Conservation (phyloP, 2,888 invertebrate genomes). For the Eulithis testata region DNA sequence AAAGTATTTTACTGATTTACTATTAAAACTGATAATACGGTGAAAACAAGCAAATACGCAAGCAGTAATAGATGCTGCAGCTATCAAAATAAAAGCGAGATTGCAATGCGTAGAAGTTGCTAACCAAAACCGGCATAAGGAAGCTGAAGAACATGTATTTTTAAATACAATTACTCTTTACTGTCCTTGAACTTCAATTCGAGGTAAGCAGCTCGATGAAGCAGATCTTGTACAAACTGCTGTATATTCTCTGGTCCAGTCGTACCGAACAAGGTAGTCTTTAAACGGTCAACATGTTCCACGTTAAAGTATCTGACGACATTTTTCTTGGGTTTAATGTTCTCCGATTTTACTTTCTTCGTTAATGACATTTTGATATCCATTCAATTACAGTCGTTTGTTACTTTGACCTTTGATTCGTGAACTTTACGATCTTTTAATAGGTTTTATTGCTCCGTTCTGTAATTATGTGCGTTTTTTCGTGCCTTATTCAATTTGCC, state of each 20-base stretch:
- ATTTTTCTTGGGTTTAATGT: slow-evolving; percentile 37
- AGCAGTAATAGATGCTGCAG: slow-evolving; percentile 14
- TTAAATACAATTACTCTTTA: slow-evolving; percentile 66
- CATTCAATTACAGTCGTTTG: slow-evolving; percentile 21
- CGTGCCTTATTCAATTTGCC: neutral
- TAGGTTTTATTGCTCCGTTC: slow-evolving; percentile 13
- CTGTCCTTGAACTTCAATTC: slow-evolving; percentile 75
- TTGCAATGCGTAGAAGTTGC: slow-evolving; percentile 23
- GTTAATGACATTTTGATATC: slow-evolving; percentile 31
- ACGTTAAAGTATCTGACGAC: slow-evolving; percentile 45
- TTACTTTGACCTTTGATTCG: slow-evolving; percentile 7
- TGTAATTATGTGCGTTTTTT: neutral
- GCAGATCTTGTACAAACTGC: slow-evolving; percentile 24
- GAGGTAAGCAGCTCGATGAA: slow-evolving; percentile 59
- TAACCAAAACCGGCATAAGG: slow-evolving; percentile 59
- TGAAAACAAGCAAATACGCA: neutral
- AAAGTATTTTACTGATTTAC: neutral
- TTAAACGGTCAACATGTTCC: slow-evolving; percentile 51
- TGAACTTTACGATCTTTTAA: slow-evolving; percentile 23
- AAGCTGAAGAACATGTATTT: slow-evolving; percentile 65
- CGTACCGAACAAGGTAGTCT: slow-evolving; percentile 59
- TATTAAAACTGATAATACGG: neutral
- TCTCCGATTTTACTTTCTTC: slow-evolving; percentile 35
- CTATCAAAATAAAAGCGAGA: slow-evolving; percentile 20
- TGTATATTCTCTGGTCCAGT: slow-evolving; percentile 47